Evolutionary conservation across 2,888 invertebrate species (phyloP).

Genomic region (Drosophila cognata): DNA sequence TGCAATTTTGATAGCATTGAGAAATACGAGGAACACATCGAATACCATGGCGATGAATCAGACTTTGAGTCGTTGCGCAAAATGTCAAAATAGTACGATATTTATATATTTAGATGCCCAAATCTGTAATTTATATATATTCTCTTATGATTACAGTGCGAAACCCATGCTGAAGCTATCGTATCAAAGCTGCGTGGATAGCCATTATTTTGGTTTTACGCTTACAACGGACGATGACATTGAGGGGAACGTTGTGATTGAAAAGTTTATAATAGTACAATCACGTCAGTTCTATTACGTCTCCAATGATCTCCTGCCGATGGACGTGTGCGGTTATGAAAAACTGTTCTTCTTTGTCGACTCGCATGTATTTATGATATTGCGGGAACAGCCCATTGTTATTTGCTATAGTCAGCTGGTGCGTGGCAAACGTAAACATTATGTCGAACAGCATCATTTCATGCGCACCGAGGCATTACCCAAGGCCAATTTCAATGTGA

Average conservation of each 20-base stretch:
- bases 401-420: slow-evolving; percentile 66
- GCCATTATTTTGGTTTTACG: slow-evolving; percentile 82
- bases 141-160: slow-evolving; percentile 49
- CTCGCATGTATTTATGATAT: slow-evolving; percentile 78
- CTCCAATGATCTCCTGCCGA: slow-evolving; percentile 70
- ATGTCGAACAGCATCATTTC: slow-evolving; percentile 83
- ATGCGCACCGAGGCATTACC: slow-evolving; percentile 76
- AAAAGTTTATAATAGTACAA: slow-evolving; percentile 82
- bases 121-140: not conserved
- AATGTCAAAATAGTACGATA: slow-evolving; percentile 68
- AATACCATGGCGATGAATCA: slow-evolving; percentile 80
- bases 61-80: slow-evolving; percentile 75
- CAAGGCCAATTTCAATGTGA: slow-evolving; percentile 64
- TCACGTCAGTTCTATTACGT: slow-evolving; percentile 79
- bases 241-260: slow-evolving; percentile 61
- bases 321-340: too few species aligned
- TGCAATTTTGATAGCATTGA: slow-evolving; percentile 73
- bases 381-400: slow-evolving; percentile 80
- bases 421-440: slow-evolving; percentile 46
- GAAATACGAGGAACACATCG: slow-evolving; percentile 79
- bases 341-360: slow-evolving; percentile 75
- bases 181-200: slow-evolving; percentile 78
- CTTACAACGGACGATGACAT: slow-evolving; percentile 53
- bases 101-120: not conserved
- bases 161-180: slow-evolving; percentile 67